A percentile compares a stretch with the other conserved stretches of the same genome.
These are phyloP conservation scores for Polydesmus complanatus DNA, from an alignment of 2,888 invertebrate genomes.

Conservation along the genomic window DNA sequence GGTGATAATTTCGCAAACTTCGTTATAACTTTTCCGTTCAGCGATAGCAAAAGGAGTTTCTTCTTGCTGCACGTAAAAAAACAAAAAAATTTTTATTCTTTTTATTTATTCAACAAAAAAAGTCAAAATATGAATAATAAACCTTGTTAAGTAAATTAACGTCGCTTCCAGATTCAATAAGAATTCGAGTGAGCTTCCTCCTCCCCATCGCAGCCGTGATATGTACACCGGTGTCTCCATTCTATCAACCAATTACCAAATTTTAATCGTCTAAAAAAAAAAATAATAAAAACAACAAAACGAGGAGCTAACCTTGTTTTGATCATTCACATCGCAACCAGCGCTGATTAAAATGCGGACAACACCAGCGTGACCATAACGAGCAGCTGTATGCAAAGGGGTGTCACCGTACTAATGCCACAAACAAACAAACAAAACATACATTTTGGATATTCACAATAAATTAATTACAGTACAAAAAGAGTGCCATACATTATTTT, in stretches of 20 bases:
- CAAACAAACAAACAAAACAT: not conserved
- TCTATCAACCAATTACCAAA: slow-evolving; percentile 35
- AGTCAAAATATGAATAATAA: too few species aligned
- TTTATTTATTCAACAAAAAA: too few species aligned
- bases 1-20: slow-evolving; percentile 44
- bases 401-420: slow-evolving; percentile 74
- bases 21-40: slow-evolving; percentile 64
- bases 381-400: slow-evolving; percentile 80
- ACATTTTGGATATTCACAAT: slow-evolving; percentile 7
- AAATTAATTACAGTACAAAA: slow-evolving; percentile 17
- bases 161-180: slow-evolving; percentile 74
- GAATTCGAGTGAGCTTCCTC: slow-evolving; percentile 73
- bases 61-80: slow-evolving; percentile 47
- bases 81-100: too few species aligned
- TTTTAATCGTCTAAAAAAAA: not conserved
- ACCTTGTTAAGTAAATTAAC: slow-evolving; percentile 55
- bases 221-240: slow-evolving; percentile 87
- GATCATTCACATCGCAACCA: slow-evolving; percentile 66
- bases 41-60: slow-evolving; percentile 86
- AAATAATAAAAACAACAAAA: slow-evolving; percentile 1
- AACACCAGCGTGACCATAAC: slow-evolving; percentile 93
- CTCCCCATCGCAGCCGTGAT: slow-evolving; percentile 89
- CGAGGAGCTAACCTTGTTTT: slow-evolving; percentile 55
- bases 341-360: slow-evolving; percentile 86
- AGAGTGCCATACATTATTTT: slow-evolving; percentile 59